Evolutionary conservation across 2,888 invertebrate species (phyloP).

Genomic region (Chironomus tentans): DNA sequence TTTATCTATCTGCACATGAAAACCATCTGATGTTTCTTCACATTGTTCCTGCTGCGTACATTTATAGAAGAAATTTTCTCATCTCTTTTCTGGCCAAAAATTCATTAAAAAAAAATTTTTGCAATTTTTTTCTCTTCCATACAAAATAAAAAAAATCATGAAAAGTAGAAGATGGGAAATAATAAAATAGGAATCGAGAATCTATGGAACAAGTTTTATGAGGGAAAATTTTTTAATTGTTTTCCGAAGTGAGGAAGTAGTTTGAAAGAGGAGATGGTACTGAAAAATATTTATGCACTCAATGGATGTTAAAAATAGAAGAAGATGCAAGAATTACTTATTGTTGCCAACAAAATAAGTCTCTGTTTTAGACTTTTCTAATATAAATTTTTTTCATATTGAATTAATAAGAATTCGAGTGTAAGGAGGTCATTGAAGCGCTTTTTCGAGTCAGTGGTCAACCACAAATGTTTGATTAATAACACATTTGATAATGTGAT

Average conservation of each 20-base stretch:
- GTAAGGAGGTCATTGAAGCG: too few species aligned
- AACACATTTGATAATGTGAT: too few species aligned
- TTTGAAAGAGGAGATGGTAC: neutral
- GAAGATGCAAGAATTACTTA: neutral
- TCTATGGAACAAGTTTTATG: neutral
- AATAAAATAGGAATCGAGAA: neutral
- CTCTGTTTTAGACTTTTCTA: neutral
- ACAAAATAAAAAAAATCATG: neutral
- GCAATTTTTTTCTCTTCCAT: neutral
- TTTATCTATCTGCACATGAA: conserved; percentile 27
- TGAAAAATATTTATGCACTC: neutral
- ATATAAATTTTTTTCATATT: neutral
- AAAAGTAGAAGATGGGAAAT: neutral
- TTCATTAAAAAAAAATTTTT: conserved; percentile 22
- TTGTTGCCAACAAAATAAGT: neutral
- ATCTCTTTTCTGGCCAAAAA: conserved; percentile 7
- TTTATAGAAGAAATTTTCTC: conserved; percentile 8
- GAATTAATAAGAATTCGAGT: too few species aligned
- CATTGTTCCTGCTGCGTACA: conserved; percentile 20
- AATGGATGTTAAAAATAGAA: neutral
- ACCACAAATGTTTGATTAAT: too few species aligned
- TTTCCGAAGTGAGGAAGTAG: conserved; percentile 13
- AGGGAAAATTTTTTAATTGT: conserved; percentile 17
- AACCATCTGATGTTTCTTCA: conserved; percentile 25
- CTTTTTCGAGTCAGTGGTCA: too few species aligned